phyloP scores from a whole-genome alignment of 2,888 invertebrate species.

The Lepetodrilus schrolli region DNA sequence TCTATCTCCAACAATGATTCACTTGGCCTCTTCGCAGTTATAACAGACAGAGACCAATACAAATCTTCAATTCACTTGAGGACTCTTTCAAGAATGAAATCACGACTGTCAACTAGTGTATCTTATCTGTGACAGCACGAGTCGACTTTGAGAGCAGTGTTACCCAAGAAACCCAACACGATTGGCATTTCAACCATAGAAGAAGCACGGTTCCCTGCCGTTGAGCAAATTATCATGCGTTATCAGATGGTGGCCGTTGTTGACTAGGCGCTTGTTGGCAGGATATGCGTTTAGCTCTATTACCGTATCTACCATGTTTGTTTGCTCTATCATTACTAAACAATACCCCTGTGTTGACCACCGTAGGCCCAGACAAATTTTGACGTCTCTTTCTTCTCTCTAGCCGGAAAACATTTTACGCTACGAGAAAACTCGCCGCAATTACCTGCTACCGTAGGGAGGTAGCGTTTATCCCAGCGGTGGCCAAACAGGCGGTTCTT shows the following conservation, averaged over 20 bases:
- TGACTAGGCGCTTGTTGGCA: neutral
- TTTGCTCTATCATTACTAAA: constrained; percentile 22
- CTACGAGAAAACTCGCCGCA: neutral
- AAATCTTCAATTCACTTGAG: too few species aligned
- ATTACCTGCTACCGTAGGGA: neutral
- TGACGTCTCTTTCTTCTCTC: constrained; percentile 5
- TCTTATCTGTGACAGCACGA: neutral
- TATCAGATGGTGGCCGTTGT: constrained; percentile 1
- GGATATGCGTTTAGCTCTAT: constrained; percentile 18
- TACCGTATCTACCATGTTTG: constrained; percentile 16
- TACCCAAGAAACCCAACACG: neutral
- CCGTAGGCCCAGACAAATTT: neutral
- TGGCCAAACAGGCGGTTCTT: neutral
- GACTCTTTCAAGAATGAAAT: too few species aligned
- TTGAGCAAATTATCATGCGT: constrained; percentile 3
- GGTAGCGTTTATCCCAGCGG: constrained; percentile 7
- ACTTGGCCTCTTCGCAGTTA: too few species aligned
- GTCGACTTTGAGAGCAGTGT: neutral
- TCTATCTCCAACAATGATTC: too few species aligned
- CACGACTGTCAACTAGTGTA: neutral
- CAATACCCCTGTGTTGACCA: constrained; percentile 7
- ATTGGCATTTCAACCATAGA: neutral
- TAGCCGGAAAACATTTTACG: constrained; percentile 1
- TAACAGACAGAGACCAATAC: too few species aligned
- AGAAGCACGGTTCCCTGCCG: neutral